Base-by-base conservation (phyloP, 1,140 invertebrate genomes). In the Lordiphosa mommai region DNA sequence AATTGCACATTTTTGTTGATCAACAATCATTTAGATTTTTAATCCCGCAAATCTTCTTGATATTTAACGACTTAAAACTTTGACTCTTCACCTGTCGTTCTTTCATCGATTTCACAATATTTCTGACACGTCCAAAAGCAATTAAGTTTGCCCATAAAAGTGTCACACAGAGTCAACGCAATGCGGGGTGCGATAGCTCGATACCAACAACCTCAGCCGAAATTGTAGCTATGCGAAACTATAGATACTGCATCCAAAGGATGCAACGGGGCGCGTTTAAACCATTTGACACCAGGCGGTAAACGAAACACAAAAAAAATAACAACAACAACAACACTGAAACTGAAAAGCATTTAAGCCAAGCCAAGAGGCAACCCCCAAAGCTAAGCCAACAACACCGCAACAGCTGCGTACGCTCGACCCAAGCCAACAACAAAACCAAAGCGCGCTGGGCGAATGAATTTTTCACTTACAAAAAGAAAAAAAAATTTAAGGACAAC, bases 71-170 rank as follows among this genome's bases (percentile, higher is more conserved):
- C 6, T 6, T 6, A 23, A 23, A 23, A 23, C 16, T 1, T 17
- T 17, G 16, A 17, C 16, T 17, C 20, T 23, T 23, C 20, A 23
- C 20, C 20, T 5, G 20, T 5, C 20, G 6, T 37, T 29, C 20
- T 10, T 23, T 44, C 33, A 33, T 17, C 17, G 47, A 33, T 30
- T 23, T 36, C 38, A 68, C 44, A 44, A 36, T 58, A 73, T 69
- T 56, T 66, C 46, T 59, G 74, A 65, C 70, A 70, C 66, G 74
- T 73, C 53, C 65, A 51, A 67, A 70, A 71, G 69, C 74, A 80
- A 80, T 80, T 80, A 80, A 80, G 65, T 73, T 80, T 80, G 61
- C 59, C 74, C 77, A 73, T 70, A 73, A 80, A 73, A 74, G 63
- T 72, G 61, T 64, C 66, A 68, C 53, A 72, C 48, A 51, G 66